Conservation (phyloP, 2,888 invertebrate genomes). For the Stenodema calcarata region DNA sequence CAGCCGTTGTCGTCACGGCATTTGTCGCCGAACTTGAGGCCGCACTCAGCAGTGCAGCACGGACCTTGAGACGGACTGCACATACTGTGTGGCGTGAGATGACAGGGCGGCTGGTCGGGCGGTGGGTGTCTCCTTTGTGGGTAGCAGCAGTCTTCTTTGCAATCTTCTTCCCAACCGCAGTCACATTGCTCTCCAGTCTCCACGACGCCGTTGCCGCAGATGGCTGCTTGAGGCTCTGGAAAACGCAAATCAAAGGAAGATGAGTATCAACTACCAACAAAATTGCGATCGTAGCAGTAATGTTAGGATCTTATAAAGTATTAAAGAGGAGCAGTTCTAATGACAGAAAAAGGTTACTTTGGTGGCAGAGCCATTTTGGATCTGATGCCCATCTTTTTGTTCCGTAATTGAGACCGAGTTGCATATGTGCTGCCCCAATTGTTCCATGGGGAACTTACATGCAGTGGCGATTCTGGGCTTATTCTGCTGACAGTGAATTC, state of each 20-base stretch:
- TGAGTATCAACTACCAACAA: too few species aligned
- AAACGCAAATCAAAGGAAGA: neutral
- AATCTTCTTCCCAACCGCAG: constrained; percentile 98
- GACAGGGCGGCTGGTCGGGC: constrained; percentile 81
- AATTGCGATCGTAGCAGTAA: too few species aligned
- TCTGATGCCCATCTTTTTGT: too few species aligned
- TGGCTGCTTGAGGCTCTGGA: constrained; percentile 87
- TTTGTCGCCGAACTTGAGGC: constrained; percentile 82
- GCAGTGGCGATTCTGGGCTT: too few species aligned
- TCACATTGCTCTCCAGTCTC: constrained; percentile 98
- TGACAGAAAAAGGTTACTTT: too few species aligned
- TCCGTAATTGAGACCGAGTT: too few species aligned
- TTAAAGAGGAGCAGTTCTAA: too few species aligned
- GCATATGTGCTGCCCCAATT: too few species aligned
- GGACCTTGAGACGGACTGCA: constrained; percentile 91
- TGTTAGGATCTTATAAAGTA: too few species aligned
- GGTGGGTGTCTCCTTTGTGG: constrained; percentile 85
- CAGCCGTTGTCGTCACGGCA: constrained; percentile 95
- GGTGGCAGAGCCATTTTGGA: too few species aligned
- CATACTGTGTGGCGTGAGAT: constrained; percentile 77
- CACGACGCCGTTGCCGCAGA: constrained; percentile 98
- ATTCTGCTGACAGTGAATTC: too few species aligned
- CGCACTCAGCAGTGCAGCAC: constrained; percentile 90
- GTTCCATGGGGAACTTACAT: too few species aligned
- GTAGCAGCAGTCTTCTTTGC: constrained; percentile 90